Evolutionary conservation across 2,888 invertebrate species (phyloP), one percentile per base, ranked within the genome.

Genomic region (Ephialtes manifestator): DNA sequence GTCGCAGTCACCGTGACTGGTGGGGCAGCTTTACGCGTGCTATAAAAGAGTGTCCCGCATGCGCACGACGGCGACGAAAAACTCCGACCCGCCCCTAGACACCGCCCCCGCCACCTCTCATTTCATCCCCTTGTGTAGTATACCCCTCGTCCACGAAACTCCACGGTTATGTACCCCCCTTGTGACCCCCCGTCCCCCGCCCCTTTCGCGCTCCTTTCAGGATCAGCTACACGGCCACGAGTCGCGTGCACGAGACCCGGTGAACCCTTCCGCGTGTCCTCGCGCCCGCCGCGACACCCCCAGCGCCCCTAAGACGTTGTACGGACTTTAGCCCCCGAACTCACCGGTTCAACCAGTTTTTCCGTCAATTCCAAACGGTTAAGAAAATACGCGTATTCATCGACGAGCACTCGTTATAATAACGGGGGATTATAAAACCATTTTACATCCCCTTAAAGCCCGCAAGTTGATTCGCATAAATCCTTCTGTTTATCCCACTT

Each of bases 21-120:
- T 85, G 85, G 86, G 87, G 87, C 68, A 80, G 81, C 77, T 82
- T 83, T 67, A 53, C 78, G 43, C 31, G 68, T 43, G 68, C 67
- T 90, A 91, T 92, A 93, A 93, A 94, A 93, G 85, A 85, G 92
- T 92, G 85, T 88, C 55, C 90, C 94, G 93, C 94, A 94, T 94
- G 94, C 94, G 94, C 94, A 91, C 89, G 79, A 87, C 85, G 84
- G 75, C 81, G 68, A 71, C 87, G 90, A 93, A 94, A 94, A 94
- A 93, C 86, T 94, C 89, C 89, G 93, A 90, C 90, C 93, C 93
- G 92, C 93, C 93, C 90, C 90, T 71, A 84, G 91, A 91, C 89
- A 87, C 92, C 93, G 93, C 93, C 90, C 89, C 87, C 87, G 86
- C 83, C 86, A 83, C 85, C 87, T 79, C 86, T 84, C 80, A 76